phyloP scores from a whole-genome alignment of 2,888 invertebrate species.

The Hydropsyche betteni region DNA sequence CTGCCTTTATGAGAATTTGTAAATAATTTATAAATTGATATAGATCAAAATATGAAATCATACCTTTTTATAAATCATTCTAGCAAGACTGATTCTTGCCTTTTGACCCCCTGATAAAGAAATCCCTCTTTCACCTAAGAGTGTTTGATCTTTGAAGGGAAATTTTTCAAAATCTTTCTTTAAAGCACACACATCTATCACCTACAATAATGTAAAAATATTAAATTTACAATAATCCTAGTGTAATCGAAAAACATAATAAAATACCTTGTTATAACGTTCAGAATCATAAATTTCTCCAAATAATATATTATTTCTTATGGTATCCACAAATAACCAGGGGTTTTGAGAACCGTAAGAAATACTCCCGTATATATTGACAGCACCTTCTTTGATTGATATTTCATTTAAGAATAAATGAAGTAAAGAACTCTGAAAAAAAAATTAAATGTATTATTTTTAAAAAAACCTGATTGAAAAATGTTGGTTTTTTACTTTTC shows the following conservation, averaged over 20 bases:
- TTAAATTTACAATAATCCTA: too few relatives aligned
- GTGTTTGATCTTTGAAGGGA: slow-evolving; percentile 75
- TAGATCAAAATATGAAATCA: slow-evolving; percentile 68
- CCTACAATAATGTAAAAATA: slow-evolving; percentile 54
- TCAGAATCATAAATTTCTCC: slow-evolving; percentile 68
- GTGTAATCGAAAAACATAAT: background rate
- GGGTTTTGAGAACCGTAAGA: slow-evolving; percentile 86
- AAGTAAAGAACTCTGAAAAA: slow-evolving; percentile 61
- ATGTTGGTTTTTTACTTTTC: slow-evolving; percentile 60
- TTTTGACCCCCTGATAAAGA: slow-evolving; percentile 83
- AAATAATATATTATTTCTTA: slow-evolving; percentile 71
- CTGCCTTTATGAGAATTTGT: slow-evolving; percentile 61
- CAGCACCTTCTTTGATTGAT: slow-evolving; percentile 62
- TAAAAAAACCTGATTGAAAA: background rate
- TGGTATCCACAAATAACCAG: slow-evolving; percentile 80
- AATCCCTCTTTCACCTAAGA: slow-evolving; percentile 82
- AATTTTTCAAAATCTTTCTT: slow-evolving; percentile 75
- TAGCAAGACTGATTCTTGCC: slow-evolving; percentile 79
- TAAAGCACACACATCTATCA: slow-evolving; percentile 71
- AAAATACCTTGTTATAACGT: slow-evolving; percentile 66
- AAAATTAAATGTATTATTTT: background rate
- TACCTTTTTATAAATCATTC: slow-evolving; percentile 80
- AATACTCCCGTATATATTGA: slow-evolving; percentile 69
- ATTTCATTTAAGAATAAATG: slow-evolving; percentile 65
- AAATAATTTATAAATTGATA: background rate